phyloP scores from a whole-genome alignment of 1,140 invertebrate species.

The Eurosta solidaginis region DNA sequence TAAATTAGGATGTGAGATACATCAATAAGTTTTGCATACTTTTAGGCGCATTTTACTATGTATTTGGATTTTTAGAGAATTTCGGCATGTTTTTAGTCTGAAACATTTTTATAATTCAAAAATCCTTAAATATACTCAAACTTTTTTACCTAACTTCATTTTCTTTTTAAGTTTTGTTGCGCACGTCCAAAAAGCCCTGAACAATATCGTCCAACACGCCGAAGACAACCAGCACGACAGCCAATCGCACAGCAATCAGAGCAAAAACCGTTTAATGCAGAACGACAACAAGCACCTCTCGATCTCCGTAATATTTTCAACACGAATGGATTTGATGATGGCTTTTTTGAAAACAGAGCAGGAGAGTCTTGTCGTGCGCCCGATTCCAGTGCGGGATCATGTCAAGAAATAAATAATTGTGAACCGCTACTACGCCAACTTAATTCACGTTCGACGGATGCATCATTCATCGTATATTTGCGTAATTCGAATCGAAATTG shows the following conservation, averaged over 20 bases:
- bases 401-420: conserved; percentile 29
- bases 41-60: too few species aligned
- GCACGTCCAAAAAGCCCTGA: conserved; percentile 18
- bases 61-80: too few species aligned
- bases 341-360: not conserved
- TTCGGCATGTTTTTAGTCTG: too few species aligned
- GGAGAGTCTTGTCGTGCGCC: conserved; percentile 44
- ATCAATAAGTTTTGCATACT: too few species aligned
- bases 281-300: not conserved
- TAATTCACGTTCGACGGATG: not conserved
- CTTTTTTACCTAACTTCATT: not conserved
- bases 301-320: not conserved
- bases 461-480: conserved; percentile 19
- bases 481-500: conserved; percentile 29
- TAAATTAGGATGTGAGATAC: too few species aligned
- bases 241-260: conserved; percentile 33
- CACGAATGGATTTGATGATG: not conserved
- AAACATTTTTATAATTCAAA: too few species aligned
- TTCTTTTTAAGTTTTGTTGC: not conserved
- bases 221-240: conserved; percentile 30
- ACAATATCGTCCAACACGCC: not conserved
- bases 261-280: conserved; percentile 21
- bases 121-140: not conserved
- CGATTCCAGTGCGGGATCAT: conserved; percentile 41
- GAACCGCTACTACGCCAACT: not conserved